Conservation (phyloP, 2,113 vertebrate species). For the Python bivittatus region DNA sequence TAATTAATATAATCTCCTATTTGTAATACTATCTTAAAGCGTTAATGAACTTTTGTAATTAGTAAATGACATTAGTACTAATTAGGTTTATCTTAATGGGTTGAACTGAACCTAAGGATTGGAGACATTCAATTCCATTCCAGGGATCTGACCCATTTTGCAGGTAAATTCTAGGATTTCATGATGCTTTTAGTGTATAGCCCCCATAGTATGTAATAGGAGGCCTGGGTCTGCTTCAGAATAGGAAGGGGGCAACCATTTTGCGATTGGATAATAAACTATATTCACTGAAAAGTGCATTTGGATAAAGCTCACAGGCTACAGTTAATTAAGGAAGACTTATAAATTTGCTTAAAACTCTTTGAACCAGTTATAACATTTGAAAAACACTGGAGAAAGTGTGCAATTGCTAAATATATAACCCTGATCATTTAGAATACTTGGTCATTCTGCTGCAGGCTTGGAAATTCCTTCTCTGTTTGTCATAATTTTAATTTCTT, state of each 20-base stretch:
- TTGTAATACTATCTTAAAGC: constrained; percentile 20
- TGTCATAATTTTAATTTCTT: background rate
- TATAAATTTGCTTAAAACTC: background rate
- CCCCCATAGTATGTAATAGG: too few relatives aligned
- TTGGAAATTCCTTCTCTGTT: background rate
- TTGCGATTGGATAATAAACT: background rate
- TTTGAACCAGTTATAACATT: background rate
- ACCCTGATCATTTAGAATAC: background rate
- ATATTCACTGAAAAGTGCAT: background rate
- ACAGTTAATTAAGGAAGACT: background rate
- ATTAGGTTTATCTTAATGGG: constrained; percentile 35
- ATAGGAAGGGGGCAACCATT: background rate
- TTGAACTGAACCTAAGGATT: constrained; percentile 18
- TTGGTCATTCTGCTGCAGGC: background rate
- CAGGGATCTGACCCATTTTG: constrained; percentile 32
- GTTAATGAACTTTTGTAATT: constrained; percentile 33
- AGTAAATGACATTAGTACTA: constrained; percentile 25
- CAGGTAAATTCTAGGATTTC: background rate
- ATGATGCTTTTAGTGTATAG: background rate
- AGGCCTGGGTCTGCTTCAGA: background rate
- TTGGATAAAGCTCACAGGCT: background rate
- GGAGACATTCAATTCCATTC: constrained; percentile 5
- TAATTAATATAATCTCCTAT: constrained; percentile 22
- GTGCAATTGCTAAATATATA: background rate
- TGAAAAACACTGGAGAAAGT: background rate